Evolutionary conservation across 2,797 vertebrate species (phyloP).

Genomic region (Naso thynnoides): DNA sequence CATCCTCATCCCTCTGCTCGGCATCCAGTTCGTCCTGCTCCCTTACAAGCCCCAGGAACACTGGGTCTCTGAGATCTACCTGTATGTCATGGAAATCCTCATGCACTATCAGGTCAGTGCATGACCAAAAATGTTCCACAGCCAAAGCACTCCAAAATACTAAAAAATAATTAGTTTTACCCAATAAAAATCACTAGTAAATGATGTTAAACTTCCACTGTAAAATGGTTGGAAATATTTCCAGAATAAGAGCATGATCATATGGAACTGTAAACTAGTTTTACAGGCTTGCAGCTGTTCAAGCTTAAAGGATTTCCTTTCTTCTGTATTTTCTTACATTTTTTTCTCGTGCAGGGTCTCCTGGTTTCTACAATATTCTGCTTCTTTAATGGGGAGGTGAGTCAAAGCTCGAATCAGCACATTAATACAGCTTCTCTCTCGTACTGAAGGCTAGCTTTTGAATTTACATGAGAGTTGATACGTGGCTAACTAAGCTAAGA

Average conservation of each 20-base stretch:
- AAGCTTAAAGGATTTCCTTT: constrained; percentile 28
- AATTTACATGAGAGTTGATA: not conserved
- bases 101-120: constrained; percentile 93
- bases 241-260: not conserved
- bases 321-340: constrained; percentile 19
- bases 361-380: constrained; percentile 97
- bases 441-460: not conserved
- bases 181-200: too few species aligned
- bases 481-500: too few species aligned
- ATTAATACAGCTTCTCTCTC: not conserved
- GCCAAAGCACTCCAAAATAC: not conserved
- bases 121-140: not conserved
- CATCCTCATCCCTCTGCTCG: constrained; percentile 95
- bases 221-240: constrained; percentile 13
- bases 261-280: not conserved
- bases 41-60: constrained; percentile 91
- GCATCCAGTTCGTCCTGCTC: constrained; percentile 94
- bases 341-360: constrained; percentile 87
- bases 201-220: too few species aligned
- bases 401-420: constrained; percentile 18
- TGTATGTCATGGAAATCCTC: constrained; percentile 93
- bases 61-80: constrained; percentile 88
- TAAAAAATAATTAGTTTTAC: not conserved
- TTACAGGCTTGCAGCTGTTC: constrained; percentile 20
- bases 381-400: constrained; percentile 98